These are phyloP conservation scores for Myotis daubentonii DNA, from an alignment of 2,797 vertebrate species.

Conservation along the genomic window DNA sequence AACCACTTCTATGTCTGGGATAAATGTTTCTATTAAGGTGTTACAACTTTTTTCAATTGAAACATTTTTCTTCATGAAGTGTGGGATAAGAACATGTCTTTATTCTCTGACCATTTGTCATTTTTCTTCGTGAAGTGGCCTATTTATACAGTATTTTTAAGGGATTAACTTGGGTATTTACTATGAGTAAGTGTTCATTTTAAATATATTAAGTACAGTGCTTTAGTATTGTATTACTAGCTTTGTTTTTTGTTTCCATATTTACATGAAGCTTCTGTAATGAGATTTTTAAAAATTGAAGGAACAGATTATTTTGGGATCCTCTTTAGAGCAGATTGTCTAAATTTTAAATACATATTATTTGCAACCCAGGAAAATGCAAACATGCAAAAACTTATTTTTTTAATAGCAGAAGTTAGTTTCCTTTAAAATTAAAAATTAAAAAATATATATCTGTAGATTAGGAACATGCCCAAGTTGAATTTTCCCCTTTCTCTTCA, in stretches of 20 bases:
- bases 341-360: not conserved
- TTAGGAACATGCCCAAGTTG: not conserved
- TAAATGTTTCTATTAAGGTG: slow-evolving; percentile 24
- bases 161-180: slow-evolving; percentile 28
- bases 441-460: slow-evolving; percentile 40
- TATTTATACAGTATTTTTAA: slow-evolving; percentile 18
- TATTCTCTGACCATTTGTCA: slow-evolving; percentile 37
- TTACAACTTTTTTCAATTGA: slow-evolving; percentile 10
- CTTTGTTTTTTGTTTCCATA: slow-evolving; percentile 50
- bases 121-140: not conserved
- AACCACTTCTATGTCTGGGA: not conserved
- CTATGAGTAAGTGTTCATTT: slow-evolving; percentile 15
- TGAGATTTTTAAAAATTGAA: not conserved
- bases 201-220: slow-evolving; percentile 25
- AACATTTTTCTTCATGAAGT: not conserved
- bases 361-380: not conserved
- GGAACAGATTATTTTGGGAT: not conserved
- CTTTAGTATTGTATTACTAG: slow-evolving; percentile 25
- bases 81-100: not conserved
- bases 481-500: not conserved
- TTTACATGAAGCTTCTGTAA: not conserved
- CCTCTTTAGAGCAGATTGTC: slow-evolving; percentile 22
- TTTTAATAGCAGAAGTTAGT: not conserved
- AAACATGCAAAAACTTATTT: not conserved
- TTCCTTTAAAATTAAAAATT: slow-evolving; percentile 14